Evolutionary conservation across 1,140 invertebrate genomes (phyloP), one percentile per base, ranked within the genome.

Genomic region (Apis cerana): DNA sequence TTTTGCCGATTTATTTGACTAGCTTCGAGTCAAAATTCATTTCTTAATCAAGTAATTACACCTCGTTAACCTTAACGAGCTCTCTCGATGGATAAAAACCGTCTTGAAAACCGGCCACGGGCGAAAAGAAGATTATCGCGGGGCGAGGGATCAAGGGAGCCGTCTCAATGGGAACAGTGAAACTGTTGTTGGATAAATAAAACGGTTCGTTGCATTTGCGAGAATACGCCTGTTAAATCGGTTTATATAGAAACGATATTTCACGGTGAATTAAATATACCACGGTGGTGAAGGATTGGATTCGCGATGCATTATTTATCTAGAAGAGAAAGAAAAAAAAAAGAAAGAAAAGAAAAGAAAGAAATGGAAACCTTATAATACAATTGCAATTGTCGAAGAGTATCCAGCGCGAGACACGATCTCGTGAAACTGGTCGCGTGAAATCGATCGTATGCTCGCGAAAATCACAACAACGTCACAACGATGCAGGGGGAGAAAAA

Each of bases 91-190:
- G n/a, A 27, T 10, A 27, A 59, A 17, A 12, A n/a, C 9, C 27
- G 69, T 33, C 27, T 33, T 33, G 27, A 33, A 27, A 58, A 52
- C 52, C 21, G 11, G 48, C 19, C 19, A 8, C 13, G n/a, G 67
- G 12, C 33, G 19, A 62, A 54, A 17, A 23, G 19, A 27, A 52
- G 58, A 80, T 7, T 23, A 58, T 72, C 48, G 3, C 17, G 64
- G 23, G 65, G 0, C 50, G 23, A 11, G 70, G 7, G 50, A 48
- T 74, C 23, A 74, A 61, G 58, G 17, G 58, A 48, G 56, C 58
- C 58, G 15, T 61, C 27, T 27, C 21, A 48, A 23, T 75, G 48
- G 19, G 43, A 48, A 72, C 70, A 80, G 69, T n/a, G 78, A 80
- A 74, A 80, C 50, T 61, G 21, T 80, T 64, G 58, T 50, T 48